Conservation (phyloP, 2,797 vertebrate species). For the Pterois miles region DNA sequence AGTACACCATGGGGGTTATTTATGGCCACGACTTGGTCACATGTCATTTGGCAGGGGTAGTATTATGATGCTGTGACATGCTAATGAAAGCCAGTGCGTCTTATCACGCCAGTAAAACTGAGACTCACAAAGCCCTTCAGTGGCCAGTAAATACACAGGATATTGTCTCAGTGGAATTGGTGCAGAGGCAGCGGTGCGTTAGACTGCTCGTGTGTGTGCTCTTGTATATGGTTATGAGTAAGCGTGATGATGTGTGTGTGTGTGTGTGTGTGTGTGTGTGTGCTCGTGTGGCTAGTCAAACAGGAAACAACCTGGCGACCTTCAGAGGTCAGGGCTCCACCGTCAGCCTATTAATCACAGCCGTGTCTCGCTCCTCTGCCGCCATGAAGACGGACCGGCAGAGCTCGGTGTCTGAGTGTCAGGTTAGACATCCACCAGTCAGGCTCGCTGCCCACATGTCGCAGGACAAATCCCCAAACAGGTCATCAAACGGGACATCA, state of each 20-base stretch:
- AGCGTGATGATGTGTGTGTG: conserved; percentile 17
- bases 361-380: conserved; percentile 44
- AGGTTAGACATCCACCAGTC: conserved; percentile 47
- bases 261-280: conserved; percentile 29
- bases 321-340: conserved; percentile 67
- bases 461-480: conserved; percentile 38
- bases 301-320: conserved; percentile 67
- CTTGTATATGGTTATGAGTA: conserved; percentile 34
- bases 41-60: conserved; percentile 22
- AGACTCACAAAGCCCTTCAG: conserved; percentile 32
- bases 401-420: conserved; percentile 49
- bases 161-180: conserved; percentile 27
- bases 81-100: conserved; percentile 44
- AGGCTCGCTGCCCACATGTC: conserved; percentile 41
- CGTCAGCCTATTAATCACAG: conserved; percentile 66
- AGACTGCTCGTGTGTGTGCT: conserved; percentile 25
- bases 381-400: conserved; percentile 30
- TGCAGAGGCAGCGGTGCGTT: conserved; percentile 44
- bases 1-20: conserved; percentile 14
- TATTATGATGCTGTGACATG: conserved; percentile 32
- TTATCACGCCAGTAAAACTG: conserved; percentile 41
- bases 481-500: conserved; percentile 37
- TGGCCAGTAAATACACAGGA: conserved; percentile 52
- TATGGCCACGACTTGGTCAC: conserved; percentile 13
- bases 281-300: conserved; percentile 57